These are phyloP conservation scores for Danio rerio DNA, from an alignment of 2,113 vertebrate genomes.

Conservation along the genomic window DNA sequence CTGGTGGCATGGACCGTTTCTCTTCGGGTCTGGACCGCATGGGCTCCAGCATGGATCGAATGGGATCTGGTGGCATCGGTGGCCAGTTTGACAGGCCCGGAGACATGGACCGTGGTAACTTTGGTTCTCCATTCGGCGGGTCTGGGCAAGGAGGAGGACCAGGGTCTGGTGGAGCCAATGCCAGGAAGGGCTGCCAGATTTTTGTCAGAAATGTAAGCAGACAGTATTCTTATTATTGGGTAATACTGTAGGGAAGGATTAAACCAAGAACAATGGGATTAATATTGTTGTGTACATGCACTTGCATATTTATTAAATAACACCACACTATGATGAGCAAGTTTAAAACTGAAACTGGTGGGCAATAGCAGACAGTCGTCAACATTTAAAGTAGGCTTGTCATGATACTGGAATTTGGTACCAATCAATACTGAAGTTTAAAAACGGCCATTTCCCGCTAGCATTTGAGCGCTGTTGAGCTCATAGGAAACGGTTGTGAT, in stretches of 20 bases:
- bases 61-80: constrained; percentile 85
- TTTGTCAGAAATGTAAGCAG: constrained; percentile 96
- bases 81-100: constrained; percentile 87
- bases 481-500: no score
- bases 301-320: no score
- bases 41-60: constrained; percentile 89
- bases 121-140: constrained; percentile 87
- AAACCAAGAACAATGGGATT: no score
- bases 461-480: no score
- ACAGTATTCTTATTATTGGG: not conserved
- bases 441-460: no score
- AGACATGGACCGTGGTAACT: constrained; percentile 91
- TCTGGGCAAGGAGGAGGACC: constrained; percentile 86
- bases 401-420: no score
- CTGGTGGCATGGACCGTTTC: constrained; percentile 73
- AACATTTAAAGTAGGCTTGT: no score
- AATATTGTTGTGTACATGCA: not conserved
- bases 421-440: no score
- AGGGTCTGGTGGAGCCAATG: constrained; percentile 76
- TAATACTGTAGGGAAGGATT: not conserved
- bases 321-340: no score
- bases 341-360: no score
- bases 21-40: constrained; percentile 83
- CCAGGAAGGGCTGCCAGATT: constrained; percentile 96
- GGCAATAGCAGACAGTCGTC: no score